Percentiles rank a stretch among this genome's conserved stretches.
These are phyloP conservation scores for Scaptomyza reducta DNA, from an alignment of 2,888 invertebrate genomes.

Conservation along the genomic window DNA sequence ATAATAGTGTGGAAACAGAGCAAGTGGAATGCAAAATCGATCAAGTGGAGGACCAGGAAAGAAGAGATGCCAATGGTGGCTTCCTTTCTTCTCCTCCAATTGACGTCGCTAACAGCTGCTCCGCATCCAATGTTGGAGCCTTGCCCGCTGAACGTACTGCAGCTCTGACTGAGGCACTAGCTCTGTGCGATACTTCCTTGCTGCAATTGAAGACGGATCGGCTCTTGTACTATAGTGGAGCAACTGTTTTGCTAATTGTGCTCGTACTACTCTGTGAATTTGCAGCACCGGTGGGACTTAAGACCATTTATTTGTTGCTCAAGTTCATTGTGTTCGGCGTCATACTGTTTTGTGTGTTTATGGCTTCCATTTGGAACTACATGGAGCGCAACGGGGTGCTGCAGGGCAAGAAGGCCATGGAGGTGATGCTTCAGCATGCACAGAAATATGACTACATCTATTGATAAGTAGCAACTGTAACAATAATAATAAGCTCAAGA, in stretches of 20 bases:
- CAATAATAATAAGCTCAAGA: constrained; percentile 67
- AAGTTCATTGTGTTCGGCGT: constrained; percentile 88
- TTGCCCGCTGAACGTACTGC: constrained; percentile 66
- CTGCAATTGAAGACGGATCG: constrained; percentile 81
- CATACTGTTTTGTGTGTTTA: constrained; percentile 89
- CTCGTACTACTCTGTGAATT: constrained; percentile 80
- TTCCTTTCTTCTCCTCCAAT: not conserved
- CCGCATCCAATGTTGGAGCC: not conserved
- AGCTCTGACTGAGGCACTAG: constrained; percentile 80
- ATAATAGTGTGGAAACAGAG: constrained; percentile 12
- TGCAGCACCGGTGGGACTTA: constrained; percentile 79
- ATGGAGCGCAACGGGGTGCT: constrained; percentile 91
- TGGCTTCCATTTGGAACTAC: constrained; percentile 93
- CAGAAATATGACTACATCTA: constrained; percentile 75
- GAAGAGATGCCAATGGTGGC: too few relatives aligned
- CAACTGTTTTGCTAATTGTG: constrained; percentile 75
- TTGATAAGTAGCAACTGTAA: constrained; percentile 23
- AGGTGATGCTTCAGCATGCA: constrained; percentile 84
- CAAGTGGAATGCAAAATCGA: constrained; percentile 38
- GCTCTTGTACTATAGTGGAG: constrained; percentile 79
- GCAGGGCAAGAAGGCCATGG: constrained; percentile 90
- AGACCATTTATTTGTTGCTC: constrained; percentile 85
- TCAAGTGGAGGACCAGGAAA: constrained; percentile 1
- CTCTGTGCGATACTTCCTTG: constrained; percentile 81
- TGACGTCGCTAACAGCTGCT: constrained; percentile 16